Percentiles rank a stretch among this genome's conserved stretches.
phyloP scores from a whole-genome alignment of 92 coral and sea anemone species.

The Epizoanthus rinbou region DNA sequence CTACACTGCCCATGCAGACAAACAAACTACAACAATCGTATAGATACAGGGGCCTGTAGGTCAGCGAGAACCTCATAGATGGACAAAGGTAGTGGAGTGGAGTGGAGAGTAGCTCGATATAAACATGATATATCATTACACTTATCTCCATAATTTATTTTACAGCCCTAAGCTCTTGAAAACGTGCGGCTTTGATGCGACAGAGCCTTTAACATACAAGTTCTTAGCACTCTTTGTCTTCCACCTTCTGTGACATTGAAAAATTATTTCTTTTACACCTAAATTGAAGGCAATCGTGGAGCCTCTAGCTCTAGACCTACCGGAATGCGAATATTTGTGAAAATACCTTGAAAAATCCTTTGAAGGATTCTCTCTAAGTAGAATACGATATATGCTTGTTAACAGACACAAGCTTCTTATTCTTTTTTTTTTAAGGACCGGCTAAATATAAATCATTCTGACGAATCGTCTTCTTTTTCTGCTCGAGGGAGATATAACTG shows the following conservation, averaged over 20 bases:
- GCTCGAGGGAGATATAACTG: slow-evolving; percentile 29
- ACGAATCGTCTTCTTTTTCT: background rate
- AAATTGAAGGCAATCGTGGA: slow-evolving; percentile 48
- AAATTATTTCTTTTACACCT: too few species aligned
- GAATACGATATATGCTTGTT: slow-evolving; percentile 35
- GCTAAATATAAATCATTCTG: slow-evolving; percentile 39
- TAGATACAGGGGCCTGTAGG: too few species aligned
- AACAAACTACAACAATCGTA: too few species aligned
- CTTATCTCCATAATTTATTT: too few species aligned
- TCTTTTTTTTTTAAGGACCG: slow-evolving; percentile 22
- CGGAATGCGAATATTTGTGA: slow-evolving; percentile 44
- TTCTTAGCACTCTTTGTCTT: slow-evolving; percentile 41
- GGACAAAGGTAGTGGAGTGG: too few species aligned
- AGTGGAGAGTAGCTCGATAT: background rate
- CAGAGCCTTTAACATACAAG: slow-evolving; percentile 31
- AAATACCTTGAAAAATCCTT: slow-evolving; percentile 37
- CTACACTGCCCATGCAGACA: too few species aligned
- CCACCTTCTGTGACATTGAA: too few species aligned
- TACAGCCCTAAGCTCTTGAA: too few species aligned
- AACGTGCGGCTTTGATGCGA: too few species aligned
- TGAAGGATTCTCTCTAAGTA: slow-evolving; percentile 50
- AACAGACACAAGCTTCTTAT: slow-evolving; percentile 28
- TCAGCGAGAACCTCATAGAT: too few species aligned
- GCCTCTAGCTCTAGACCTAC: slow-evolving; percentile 47
- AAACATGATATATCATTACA: too few species aligned